Conservation (phyloP, 2,797 vertebrate genomes). For the Labeo calbasu region DNA sequence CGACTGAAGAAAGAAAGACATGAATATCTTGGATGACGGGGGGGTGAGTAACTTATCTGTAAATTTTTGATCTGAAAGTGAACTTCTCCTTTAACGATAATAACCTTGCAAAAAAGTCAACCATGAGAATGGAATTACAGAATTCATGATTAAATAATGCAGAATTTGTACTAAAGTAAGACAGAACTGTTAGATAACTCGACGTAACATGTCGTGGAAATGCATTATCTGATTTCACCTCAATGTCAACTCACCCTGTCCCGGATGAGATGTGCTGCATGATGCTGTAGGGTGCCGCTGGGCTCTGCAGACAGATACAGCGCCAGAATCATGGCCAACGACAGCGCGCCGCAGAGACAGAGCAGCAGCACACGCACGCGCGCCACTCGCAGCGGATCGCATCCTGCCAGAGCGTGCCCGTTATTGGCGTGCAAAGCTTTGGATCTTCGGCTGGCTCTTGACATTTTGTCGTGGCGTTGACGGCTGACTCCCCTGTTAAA, state of each 20-base stretch:
- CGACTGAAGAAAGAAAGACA: too few species aligned
- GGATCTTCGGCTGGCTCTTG: conserved; percentile 71
- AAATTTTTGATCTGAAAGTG: too few species aligned
- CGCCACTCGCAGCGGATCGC: conserved; percentile 65
- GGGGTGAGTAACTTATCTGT: too few species aligned
- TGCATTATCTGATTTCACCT: not conserved
- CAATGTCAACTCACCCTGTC: conserved; percentile 69
- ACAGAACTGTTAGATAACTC: not conserved
- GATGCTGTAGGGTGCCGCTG: conserved; percentile 40
- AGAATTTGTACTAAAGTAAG: not conserved
- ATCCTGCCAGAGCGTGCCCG: conserved; percentile 61
- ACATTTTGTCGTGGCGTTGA: conserved; percentile 67
- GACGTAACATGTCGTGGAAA: not conserved
- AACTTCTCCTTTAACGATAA: not conserved
- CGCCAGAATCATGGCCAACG: conserved; percentile 73
- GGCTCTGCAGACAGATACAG: conserved; percentile 74
- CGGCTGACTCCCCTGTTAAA: not conserved
- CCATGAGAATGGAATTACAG: not conserved
- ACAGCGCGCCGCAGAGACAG: conserved; percentile 73
- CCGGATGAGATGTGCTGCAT: conserved; percentile 63
- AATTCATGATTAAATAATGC: not conserved
- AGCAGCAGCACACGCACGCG: conserved; percentile 71
- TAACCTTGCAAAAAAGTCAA: not conserved
- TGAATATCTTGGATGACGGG: too few species aligned
- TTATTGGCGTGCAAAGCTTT: conserved; percentile 67